A percentile compares a stretch with the other conserved stretches of the same genome.
Conservation (phyloP, 2,797 vertebrate genomes). For the Telmatherina bonti region DNA sequence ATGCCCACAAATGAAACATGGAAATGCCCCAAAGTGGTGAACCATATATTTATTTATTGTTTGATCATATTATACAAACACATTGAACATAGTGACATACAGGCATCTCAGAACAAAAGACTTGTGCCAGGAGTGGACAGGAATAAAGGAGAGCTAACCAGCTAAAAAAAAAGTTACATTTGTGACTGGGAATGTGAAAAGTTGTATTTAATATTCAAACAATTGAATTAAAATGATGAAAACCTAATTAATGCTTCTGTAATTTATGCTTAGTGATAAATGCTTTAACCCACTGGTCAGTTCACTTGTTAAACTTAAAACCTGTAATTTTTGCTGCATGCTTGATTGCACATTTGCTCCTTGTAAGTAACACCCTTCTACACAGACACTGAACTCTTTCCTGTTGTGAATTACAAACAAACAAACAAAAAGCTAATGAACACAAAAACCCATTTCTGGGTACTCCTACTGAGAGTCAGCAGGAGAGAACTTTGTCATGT, state of each 20-base stretch:
- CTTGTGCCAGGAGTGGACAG: slow-evolving; percentile 11
- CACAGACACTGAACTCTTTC: background rate
- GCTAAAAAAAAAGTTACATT: too few species aligned
- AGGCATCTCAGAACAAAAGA: too few species aligned
- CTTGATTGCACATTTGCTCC: too few species aligned
- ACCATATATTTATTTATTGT: too few species aligned
- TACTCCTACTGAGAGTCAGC: background rate
- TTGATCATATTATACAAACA: too few species aligned
- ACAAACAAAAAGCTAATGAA: background rate
- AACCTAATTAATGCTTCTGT: background rate
- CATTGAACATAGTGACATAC: too few species aligned
- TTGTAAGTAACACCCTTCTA: background rate
- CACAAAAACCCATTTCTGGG: background rate
- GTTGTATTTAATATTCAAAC: too few species aligned
- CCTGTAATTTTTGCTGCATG: too few species aligned
- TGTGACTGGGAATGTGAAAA: background rate
- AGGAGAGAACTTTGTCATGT: background rate
- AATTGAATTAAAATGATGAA: background rate
- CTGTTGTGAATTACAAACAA: background rate
- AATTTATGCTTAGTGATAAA: background rate
- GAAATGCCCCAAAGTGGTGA: too few species aligned
- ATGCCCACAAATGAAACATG: too few species aligned
- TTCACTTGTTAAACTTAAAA: background rate
- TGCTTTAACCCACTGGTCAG: background rate
- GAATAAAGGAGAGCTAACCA: too few species aligned